Conservation (phyloP, 2,888 invertebrate species). For the Calameuta pallipes region DNA sequence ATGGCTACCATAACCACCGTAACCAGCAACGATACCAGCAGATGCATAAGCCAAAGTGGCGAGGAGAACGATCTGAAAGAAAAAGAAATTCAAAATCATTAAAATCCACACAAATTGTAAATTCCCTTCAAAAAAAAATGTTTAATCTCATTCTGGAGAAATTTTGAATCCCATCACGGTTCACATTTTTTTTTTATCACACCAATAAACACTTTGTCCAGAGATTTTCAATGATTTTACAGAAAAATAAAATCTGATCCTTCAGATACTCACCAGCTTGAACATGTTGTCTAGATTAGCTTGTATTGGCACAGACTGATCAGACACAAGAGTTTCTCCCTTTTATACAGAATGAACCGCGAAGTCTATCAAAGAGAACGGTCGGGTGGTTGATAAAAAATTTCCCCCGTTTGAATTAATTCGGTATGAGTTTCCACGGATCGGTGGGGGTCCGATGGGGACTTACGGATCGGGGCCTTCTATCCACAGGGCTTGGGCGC, state of each 20-base stretch:
- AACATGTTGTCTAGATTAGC: constrained; percentile 67
- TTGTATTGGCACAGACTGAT: constrained; percentile 16
- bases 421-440: constrained; percentile 17
- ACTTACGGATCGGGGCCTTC: too few species aligned
- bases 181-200: too few species aligned
- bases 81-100: constrained; percentile 21
- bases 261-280: constrained; percentile 70
- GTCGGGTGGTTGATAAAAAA: constrained; percentile 26
- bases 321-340: constrained; percentile 10
- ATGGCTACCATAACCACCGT: constrained; percentile 35
- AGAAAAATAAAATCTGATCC: too few species aligned
- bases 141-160: too few species aligned
- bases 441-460: not conserved
- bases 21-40: constrained; percentile 45
- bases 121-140: too few species aligned
- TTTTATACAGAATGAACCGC: constrained; percentile 12
- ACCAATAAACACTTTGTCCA: too few species aligned
- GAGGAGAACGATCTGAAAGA: constrained; percentile 68
- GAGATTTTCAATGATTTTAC: too few species aligned
- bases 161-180: too few species aligned
- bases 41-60: constrained; percentile 59
- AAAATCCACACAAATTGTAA: not conserved
- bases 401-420: constrained; percentile 27
- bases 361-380: constrained; percentile 22
- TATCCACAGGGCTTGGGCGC: not conserved